Conservation (phyloP, 2,888 invertebrate species). For the Cartodere bifasciata region DNA sequence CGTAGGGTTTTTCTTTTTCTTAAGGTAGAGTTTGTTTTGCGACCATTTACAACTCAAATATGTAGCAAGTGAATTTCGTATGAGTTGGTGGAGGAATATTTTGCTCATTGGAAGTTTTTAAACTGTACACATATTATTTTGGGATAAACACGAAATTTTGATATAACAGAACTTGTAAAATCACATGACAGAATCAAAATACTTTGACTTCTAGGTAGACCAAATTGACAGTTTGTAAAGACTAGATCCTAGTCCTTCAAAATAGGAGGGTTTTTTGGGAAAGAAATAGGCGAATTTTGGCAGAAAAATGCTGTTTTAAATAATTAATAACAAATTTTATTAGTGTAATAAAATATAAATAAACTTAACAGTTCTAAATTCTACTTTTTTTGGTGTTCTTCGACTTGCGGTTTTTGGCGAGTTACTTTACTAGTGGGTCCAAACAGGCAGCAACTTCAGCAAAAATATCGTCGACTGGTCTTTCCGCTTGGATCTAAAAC, state of each 20-base stretch:
- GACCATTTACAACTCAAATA: constrained; percentile 11
- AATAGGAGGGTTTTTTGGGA: no score
- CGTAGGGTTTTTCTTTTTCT: constrained; percentile 5
- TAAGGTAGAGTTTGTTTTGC: constrained; percentile 7
- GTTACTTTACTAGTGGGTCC: constrained; percentile 34
- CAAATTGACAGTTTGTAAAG: no score
- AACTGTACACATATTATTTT: no score
- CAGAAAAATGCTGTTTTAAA: no score
- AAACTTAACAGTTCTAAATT: neutral
- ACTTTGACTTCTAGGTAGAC: no score
- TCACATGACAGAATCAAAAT: no score
- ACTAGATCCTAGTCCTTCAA: no score
- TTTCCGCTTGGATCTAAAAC: constrained; percentile 71
- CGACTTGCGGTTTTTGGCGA: neutral
- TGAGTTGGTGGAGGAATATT: constrained; percentile 11
- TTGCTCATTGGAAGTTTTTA: no score
- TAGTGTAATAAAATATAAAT: neutral
- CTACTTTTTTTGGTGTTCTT: neutral
- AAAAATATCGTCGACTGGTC: constrained; percentile 64
- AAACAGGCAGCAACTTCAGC: constrained; percentile 49
- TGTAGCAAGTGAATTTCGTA: constrained; percentile 9
- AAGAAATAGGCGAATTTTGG: no score
- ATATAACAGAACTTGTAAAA: no score
- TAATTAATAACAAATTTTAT: no score
- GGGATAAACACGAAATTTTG: no score